Base-by-base conservation (phyloP, 1,140 invertebrate species). In the Aradophagus sp. region DNA sequence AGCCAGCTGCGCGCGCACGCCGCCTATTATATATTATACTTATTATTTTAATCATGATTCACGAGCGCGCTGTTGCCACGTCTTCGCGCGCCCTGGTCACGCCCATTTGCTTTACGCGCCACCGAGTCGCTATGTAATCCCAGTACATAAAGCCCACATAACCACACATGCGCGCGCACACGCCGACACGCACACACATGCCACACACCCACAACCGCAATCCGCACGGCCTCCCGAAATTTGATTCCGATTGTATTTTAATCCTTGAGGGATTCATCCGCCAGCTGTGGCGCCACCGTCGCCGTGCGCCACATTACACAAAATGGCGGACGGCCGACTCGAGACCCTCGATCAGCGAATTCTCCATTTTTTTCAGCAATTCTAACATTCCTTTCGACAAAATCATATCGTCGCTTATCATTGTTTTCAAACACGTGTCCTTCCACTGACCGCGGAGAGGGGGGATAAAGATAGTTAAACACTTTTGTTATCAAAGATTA, bases 41-140 rank as follows among this genome's bases (percentile, higher is more conserved):
- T 84, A 84, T 83, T 85, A 84, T 84, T 86, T 84, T 84, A 84
- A 84, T 83, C 80, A 82, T 86, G 80, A 86, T 84, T 84, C 82
- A 85, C 76, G 76, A 69, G 53, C 20, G 77, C 84, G 55, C 38
- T 66, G 84, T 85, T 85, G 84, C 83, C 84, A 69, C 38, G 66
- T 83, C n/a, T n/a, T n/a, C 70, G 68, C 41, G 31, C 20, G 13
- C 36, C 32, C 23, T 36, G 71, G 80, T 71, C 80, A 83, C 81
- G 81, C 81, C 82, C 81, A 81, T 79, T 75, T 48, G 47, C n/a
- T 72, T 78, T 77, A 72, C 42, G 52, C 52, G 44, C 45, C 58
- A 63, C 44, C 38, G 39, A 58, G 14, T 39, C 36, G 39, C 44
- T 74, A 61, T 68, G 73, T 59, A 48, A 16, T 5, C 1, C 27